Evolutionary conservation across 1,140 invertebrate species (phyloP).

Genomic region (Spodoptera frugiperda): DNA sequence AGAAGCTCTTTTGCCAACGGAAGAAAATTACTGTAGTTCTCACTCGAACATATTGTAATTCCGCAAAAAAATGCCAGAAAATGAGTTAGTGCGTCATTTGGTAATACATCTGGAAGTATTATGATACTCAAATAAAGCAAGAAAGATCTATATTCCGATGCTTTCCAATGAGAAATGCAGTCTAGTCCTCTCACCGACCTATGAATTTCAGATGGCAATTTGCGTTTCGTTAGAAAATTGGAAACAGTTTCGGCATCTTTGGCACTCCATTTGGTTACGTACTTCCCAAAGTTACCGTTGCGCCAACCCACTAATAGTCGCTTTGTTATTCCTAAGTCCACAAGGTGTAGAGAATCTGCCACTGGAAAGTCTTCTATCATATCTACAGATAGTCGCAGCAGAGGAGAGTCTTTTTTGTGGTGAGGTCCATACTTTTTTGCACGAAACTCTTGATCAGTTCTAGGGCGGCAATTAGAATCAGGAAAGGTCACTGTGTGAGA

Average conservation of each 20-base stretch:
- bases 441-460: background rate
- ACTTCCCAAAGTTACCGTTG: background rate
- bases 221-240: background rate
- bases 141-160: background rate
- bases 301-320: background rate
- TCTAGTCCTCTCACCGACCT: background rate
- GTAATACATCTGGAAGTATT: background rate
- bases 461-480: background rate
- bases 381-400: background rate
- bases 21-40: background rate
- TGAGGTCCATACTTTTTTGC: background rate
- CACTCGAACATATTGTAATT: background rate
- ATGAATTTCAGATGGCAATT: background rate
- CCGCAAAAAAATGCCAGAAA: background rate
- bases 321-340: background rate
- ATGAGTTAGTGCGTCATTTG: background rate
- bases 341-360: background rate
- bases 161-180: background rate
- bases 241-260: background rate
- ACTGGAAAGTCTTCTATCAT: background rate
- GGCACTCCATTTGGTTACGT: conserved; percentile 2
- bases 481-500: background rate
- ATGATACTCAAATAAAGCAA: background rate
- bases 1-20: background rate
- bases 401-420: background rate